Conservation (phyloP, 2,797 vertebrate genomes). For the Pangasius mekongensis region DNA sequence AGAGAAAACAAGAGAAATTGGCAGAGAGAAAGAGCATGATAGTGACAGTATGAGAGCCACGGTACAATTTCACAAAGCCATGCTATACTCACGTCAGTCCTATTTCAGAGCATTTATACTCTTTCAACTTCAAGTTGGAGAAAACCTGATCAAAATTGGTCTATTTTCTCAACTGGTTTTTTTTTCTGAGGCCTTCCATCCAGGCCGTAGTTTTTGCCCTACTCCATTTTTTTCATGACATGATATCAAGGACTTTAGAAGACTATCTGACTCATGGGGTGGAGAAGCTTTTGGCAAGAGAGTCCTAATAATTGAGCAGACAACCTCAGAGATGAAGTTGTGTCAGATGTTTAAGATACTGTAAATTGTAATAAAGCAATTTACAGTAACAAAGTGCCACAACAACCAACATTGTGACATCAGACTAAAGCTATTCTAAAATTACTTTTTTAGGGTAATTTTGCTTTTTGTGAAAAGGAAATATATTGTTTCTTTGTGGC, state of each 20-base stretch:
- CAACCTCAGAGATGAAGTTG: background rate
- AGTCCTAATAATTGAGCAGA: background rate
- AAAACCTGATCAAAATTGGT: background rate
- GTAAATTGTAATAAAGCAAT: background rate
- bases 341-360: background rate
- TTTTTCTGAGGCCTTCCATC: background rate
- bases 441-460: no score
- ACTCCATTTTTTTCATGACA: constrained; percentile 3
- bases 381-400: background rate
- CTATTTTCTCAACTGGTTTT: background rate
- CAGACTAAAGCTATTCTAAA: background rate
- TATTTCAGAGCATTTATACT: background rate
- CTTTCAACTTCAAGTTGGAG: background rate
- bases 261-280: constrained; percentile 26
- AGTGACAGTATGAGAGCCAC: background rate
- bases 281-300: constrained; percentile 14
- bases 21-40: background rate
- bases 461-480: background rate
- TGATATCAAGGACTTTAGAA: constrained; percentile 19
- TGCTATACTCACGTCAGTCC: background rate
- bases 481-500: background rate
- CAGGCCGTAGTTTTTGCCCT: background rate
- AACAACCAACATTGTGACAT: background rate
- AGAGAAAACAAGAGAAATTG: background rate
- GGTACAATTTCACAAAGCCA: background rate